A percentile compares a stretch with the other conserved stretches of the same genome.
Evolutionary conservation across 2,113 vertebrate species (phyloP).

Genomic region (Oreochromis aureus): DNA sequence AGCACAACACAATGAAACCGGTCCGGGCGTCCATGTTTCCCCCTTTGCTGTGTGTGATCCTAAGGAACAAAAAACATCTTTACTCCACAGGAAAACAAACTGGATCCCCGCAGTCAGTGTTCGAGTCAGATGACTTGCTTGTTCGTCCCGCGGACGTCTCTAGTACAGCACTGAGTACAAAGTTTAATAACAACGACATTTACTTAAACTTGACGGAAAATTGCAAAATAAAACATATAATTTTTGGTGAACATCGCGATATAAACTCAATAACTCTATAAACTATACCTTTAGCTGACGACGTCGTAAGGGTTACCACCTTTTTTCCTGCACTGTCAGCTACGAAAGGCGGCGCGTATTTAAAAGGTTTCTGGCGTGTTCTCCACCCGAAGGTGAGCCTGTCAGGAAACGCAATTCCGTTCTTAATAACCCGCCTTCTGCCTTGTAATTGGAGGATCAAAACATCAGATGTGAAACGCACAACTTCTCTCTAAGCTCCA

Average conservation of each 20-base stretch:
- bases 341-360: background rate
- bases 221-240: background rate
- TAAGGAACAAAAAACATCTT: background rate
- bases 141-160: background rate
- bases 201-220: background rate
- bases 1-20: conserved; percentile 26
- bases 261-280: background rate
- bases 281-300: background rate
- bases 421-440: background rate
- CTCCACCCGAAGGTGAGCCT: background rate
- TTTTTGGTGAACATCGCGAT: background rate
- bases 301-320: fast-evolving
- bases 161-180: background rate
- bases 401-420: background rate
- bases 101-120: background rate
- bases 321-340: conserved; percentile 31
- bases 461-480: background rate
- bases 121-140: background rate
- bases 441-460: background rate
- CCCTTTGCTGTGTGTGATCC: background rate
- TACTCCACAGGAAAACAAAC: background rate
- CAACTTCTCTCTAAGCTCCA: background rate
- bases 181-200: background rate
- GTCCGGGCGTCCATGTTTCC: conserved; percentile 54
- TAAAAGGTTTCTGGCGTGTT: fast-evolving